Evolutionary conservation across 2,113 vertebrate genomes (phyloP), one percentile per base, ranked within the genome.

Genomic region (Piaya cayana): DNA sequence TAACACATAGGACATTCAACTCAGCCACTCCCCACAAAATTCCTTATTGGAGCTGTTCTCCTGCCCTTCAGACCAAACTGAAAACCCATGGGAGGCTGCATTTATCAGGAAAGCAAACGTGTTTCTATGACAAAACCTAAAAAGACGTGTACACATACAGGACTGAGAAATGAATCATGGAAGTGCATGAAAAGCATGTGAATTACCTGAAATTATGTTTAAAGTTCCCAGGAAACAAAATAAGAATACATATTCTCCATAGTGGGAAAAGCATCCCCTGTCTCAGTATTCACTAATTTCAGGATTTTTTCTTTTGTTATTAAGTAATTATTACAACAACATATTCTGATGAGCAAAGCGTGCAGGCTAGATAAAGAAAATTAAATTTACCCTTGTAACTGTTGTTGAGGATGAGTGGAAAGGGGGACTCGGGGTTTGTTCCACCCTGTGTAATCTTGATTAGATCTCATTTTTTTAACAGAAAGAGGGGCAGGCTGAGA

Each of bases 401-500:
- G 99, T 17, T 99, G 98, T 76, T 99, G 99, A 56, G 98, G 97
- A 75, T 99, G 98, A 62, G 98, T 97, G 42, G 98, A 97, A 82
- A 98, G 96, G 19, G 98, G 98, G 4, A 98, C 96, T 86, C 99
- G 98, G 70, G 98, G 98, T 95, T 99, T 99, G 97, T 99, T 99
- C 99, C 99, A 99, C 78, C 99, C 99, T 32, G 98, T 97, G 15
- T 99, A 99, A 96, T 99, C 99, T 92, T 99, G 97, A 93, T 98
- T 98, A 53, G 98, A 98, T 17, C 99, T 98, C 58, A 99, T 98
- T 97, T 99, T 99, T 97, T 99, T 99, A 93, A 98, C 97, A 88
- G 98, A 98, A 71, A 98, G 99, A 77, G 99, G 99, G 29, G 98
- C 98, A 67, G 99, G 99, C 94, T 99, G 99, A 97, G 99, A 98